Conservation (phyloP, 2,113 vertebrate genomes). For the Tautogolabrus adspersus region DNA sequence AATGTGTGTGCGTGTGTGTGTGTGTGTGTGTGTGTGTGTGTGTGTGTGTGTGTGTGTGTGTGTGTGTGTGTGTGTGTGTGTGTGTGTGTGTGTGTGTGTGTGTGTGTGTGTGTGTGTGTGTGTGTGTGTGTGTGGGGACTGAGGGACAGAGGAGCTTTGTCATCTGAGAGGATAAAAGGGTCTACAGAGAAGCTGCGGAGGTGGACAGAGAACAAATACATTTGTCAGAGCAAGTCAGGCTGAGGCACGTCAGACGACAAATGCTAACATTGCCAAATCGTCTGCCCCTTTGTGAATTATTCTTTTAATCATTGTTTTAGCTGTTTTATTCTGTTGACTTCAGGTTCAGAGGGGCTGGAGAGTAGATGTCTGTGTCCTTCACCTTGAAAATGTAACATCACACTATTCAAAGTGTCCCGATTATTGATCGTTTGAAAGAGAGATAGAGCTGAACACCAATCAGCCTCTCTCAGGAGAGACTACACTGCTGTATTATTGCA, state of each 20-base stretch:
- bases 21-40: no score
- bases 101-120: constrained; percentile 32
- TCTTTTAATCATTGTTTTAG: not conserved
- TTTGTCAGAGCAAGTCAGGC: constrained; percentile 41
- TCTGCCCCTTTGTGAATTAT: constrained; percentile 43
- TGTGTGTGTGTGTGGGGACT: no score
- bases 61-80: constrained; percentile 40
- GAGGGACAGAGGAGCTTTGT: constrained; percentile 69
- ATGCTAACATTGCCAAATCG: constrained; percentile 19
- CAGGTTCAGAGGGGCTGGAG: not conserved
- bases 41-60: constrained; percentile 41
- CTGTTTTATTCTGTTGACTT: not conserved
- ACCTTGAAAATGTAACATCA: constrained; percentile 2
- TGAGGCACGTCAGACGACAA: constrained; percentile 26
- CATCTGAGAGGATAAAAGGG: constrained; percentile 44
- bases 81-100: constrained; percentile 37
- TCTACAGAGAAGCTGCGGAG: constrained; percentile 32
- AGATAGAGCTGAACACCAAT: constrained; percentile 5
- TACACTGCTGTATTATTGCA: constrained; percentile 1
- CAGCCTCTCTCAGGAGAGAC: constrained; percentile 14
- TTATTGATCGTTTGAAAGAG: constrained; percentile 14
- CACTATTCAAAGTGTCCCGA: not conserved
- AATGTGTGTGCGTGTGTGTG: constrained; percentile 36
- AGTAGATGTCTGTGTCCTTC: constrained; percentile 7
- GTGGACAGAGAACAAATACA: constrained; percentile 53